Evolutionary conservation across 2,888 invertebrate genomes (phyloP), one percentile per base, ranked within the genome.

Genomic region (Drosophila nigritarsus): DNA sequence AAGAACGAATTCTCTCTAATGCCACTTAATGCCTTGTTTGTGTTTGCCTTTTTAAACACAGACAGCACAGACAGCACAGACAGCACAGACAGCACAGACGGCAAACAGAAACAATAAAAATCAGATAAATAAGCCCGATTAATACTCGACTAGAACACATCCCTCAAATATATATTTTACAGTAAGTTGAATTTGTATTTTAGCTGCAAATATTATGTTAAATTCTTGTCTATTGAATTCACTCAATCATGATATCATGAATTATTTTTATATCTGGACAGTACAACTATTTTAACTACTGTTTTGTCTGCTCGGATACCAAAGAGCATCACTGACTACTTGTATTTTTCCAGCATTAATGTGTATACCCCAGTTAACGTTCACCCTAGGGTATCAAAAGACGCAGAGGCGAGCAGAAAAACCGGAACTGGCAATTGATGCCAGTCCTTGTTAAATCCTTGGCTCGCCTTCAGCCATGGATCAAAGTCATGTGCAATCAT

Each of bases 1-100:
- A 89, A 85, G 83, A 11, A 11, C 83, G 45, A 24, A 87, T 92
- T 90, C 82, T 61, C 75, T 54, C 75, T 91, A 92, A 92, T 91
- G 75, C 92, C 88, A 84, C 87, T 89, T 88, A 91, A 92, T 85
- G 81, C 89, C 79, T 55, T 87, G 85, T 84, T 84, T 84, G 86
- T 92, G 91, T 92, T 92, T 92, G 89, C 89, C 89, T 91, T 91
- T 91, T 83, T 83, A 87, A 74, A 88, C 71, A 88, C 66, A 58
- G 42, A 38, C 42, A 27, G 34, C 30, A 30, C 30, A 30, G 30
- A 30, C 42, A 24, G 40, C 56, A 87, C 65, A 51, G 56, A 38
- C 38, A 29, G 49, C 32, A 67, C n/a, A 30, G 30, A 30, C 42
- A 24, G 40, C 56, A 87, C 65, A 51, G 56, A 38, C 38, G 32